Evolutionary conservation across 1,140 invertebrate species (phyloP).

Genomic region (Drosophila oshimai): DNA sequence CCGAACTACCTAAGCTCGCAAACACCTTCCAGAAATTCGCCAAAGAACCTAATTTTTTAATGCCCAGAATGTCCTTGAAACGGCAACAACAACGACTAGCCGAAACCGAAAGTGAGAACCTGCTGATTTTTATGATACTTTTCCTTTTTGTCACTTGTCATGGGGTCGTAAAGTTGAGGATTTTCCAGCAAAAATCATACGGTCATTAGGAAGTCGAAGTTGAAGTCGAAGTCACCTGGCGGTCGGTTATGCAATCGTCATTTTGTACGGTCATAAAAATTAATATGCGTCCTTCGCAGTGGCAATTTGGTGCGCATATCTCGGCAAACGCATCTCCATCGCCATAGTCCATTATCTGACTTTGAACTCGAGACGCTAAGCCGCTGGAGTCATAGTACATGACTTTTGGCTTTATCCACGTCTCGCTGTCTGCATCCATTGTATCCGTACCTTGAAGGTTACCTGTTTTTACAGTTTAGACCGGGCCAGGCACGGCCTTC

Average conservation of each 20-base stretch:
- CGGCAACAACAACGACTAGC: constrained; percentile 23
- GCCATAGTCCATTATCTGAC: constrained; percentile 50
- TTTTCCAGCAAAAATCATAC: constrained; percentile 54
- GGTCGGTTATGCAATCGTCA: constrained; percentile 72
- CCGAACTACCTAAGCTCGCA: constrained; percentile 30
- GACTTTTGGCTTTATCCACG: constrained; percentile 65
- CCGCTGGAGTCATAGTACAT: constrained; percentile 44
- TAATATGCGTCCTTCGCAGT: constrained; percentile 81
- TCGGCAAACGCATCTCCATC: constrained; percentile 62
- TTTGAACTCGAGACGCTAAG: constrained; percentile 42
- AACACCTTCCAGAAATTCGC: constrained; percentile 41
- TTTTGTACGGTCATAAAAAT: constrained; percentile 80
- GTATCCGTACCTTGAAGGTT: constrained; percentile 58
- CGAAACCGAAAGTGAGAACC: constrained; percentile 63
- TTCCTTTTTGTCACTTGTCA: constrained; percentile 51
- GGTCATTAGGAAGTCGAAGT: constrained; percentile 73
- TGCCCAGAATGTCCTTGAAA: constrained; percentile 68
- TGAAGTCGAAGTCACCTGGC: constrained; percentile 77
- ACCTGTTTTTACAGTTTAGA: constrained; percentile 77
- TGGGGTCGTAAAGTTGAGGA: constrained; percentile 33
- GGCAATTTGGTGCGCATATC: constrained; percentile 69
- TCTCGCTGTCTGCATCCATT: constrained; percentile 43
- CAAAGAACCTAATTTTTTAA: constrained; percentile 47
- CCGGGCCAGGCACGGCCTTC: constrained; percentile 10
- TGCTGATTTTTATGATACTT: constrained; percentile 48